phyloP scores from a whole-genome alignment of 2,797 vertebrate species.

The Esox lucius region DNA sequence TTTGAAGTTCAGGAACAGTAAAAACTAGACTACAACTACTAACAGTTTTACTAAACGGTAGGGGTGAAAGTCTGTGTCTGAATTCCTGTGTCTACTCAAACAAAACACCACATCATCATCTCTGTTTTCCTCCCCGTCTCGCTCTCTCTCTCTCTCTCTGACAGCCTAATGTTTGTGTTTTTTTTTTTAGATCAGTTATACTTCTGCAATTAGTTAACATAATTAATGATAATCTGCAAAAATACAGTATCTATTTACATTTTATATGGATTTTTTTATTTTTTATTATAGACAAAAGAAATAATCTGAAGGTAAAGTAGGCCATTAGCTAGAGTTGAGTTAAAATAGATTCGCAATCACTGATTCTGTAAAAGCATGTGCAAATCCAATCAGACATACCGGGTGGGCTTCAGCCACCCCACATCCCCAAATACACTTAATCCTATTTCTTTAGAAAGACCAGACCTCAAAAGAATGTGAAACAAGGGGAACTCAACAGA shows the following conservation, averaged over 20 bases:
- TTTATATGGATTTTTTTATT: background rate
- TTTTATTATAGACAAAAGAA: background rate
- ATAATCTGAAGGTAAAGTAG: background rate
- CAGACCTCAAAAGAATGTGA: constrained; percentile 64
- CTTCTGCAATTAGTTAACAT: background rate
- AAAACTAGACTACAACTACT: constrained; percentile 36
- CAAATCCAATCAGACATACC: constrained; percentile 50
- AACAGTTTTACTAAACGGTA: constrained; percentile 44
- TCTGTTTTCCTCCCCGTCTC: background rate
- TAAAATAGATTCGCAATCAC: background rate
- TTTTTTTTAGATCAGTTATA: background rate
- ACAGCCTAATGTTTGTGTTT: background rate
- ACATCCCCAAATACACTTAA: constrained; percentile 42
- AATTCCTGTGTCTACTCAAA: background rate
- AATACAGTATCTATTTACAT: background rate
- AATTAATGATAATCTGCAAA: background rate
- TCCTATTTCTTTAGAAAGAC: constrained; percentile 50
- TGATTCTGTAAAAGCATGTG: constrained; percentile 23
- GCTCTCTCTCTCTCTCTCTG: background rate
- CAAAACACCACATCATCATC: constrained; percentile 3
- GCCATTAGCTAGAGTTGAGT: background rate
- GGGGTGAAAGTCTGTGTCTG: constrained; percentile 35
- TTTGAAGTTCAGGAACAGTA: constrained; percentile 60
- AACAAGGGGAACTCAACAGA: constrained; percentile 55
- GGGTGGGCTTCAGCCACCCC: constrained; percentile 43